Base-by-base conservation (phyloP, 2,797 vertebrate genomes). In the Eutrigla gurnardus region DNA sequence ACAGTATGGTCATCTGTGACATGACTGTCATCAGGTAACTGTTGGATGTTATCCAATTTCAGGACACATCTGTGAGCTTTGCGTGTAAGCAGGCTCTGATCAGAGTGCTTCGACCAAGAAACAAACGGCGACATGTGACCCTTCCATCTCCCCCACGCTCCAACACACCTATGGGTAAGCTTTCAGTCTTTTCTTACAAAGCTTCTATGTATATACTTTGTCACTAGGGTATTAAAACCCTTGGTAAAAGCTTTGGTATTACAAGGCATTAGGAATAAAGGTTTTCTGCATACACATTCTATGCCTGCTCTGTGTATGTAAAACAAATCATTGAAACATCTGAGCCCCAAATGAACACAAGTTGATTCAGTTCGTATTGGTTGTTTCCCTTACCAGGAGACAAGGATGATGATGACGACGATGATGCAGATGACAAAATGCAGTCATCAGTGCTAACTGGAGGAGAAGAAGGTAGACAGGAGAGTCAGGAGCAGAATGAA, bases 71-170 rank as follows among this genome's bases (percentile, higher is more conserved):
- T 13, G 98, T 99, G 89, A 99, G 98, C 93, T 99, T 99, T 82
- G 98, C 98, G 65, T 99, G 98, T 91, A 99, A 99, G 84, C 98
- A 99, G 93, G 98, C 98, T 68, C 89, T 99, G 49, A 99, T 99
- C 86, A 95, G 98, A 82, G 98, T 99, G 59, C 94, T 99, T 59
- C 94, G 98, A 59, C 98, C 98, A 4, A 94, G 98, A 88, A 99
- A 98, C 92, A 99, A 99, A 80, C 93, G 97, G 11, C 94, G 98
- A 54, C 98, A 99, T 0, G 97, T 99, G 80, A 99, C 98, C 0
- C 91, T 99, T 85, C 98, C 98, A 0, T 99, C 98, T 9, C 98
- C 98, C 2, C 98, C 98, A 53, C 97, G 97, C 74, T 99, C 98
- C 90, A 99, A 99, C 93, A 99, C 98, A 8, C 98, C 98, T 5